phyloP scores from a whole-genome alignment of 2,113 vertebrate genomes.

The Chlorodrepanis virens region DNA sequence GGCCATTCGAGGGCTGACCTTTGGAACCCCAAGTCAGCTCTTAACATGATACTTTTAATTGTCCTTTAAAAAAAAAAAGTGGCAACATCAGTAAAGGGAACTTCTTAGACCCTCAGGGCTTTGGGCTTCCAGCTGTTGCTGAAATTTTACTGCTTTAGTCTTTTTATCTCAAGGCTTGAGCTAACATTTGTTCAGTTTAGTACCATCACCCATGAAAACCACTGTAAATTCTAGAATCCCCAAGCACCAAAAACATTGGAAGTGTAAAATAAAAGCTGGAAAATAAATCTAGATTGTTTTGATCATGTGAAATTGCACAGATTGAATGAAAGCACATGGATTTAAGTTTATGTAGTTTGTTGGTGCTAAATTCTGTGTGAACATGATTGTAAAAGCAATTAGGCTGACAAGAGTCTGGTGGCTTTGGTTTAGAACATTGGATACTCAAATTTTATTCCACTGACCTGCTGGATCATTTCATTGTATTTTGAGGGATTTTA shows the following conservation, averaged over 20 bases:
- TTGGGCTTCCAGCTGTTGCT: conserved; percentile 42
- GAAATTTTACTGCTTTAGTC: conserved; percentile 17
- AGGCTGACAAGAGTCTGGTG: background rate
- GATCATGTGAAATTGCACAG: background rate
- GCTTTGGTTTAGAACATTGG: background rate
- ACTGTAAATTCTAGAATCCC: background rate
- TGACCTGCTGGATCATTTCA: background rate
- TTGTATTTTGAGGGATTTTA: background rate
- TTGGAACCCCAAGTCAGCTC: conserved; percentile 9
- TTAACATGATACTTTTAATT: conserved; percentile 27
- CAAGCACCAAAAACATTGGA: background rate
- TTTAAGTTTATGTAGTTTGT: background rate
- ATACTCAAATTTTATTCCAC: background rate
- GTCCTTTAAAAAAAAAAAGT: background rate
- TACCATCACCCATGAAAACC: background rate
- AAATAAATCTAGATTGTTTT: background rate
- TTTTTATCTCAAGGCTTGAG: conserved; percentile 18
- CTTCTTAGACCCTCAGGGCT: background rate
- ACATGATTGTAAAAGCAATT: background rate
- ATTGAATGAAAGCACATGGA: background rate
- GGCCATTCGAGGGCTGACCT: background rate
- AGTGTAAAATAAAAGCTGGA: background rate
- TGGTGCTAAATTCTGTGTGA: background rate
- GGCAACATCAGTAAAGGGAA: background rate
- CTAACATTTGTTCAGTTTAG: background rate